phyloP scores from a whole-genome alignment of 2,113 vertebrate genomes.

The Sylvilagus bachmani region DNA sequence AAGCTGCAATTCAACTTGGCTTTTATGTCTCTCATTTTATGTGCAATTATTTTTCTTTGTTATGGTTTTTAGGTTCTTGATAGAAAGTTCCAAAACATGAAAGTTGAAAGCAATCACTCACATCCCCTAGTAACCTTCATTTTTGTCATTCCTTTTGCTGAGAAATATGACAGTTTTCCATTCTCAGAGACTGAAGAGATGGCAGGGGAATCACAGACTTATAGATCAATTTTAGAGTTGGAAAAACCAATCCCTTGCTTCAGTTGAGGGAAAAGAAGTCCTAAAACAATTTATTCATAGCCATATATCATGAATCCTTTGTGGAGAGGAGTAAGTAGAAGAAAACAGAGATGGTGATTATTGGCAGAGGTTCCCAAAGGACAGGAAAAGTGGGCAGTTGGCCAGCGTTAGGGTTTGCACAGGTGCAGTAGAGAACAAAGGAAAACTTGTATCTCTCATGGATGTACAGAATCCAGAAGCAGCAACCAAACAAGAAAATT shows the following conservation, averaged over 20 bases:
- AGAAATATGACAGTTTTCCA: slow-evolving; percentile 47
- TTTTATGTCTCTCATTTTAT: slow-evolving; percentile 62
- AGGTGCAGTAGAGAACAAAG: not conserved
- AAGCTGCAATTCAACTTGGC: slow-evolving; percentile 52
- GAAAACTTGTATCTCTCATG: not conserved
- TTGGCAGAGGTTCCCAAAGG: not conserved
- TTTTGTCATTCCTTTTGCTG: slow-evolving; percentile 50
- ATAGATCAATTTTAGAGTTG: not conserved
- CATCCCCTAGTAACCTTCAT: slow-evolving; percentile 4
- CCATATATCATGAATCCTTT: not conserved
- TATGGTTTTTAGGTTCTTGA: slow-evolving; percentile 57
- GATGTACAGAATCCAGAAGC: not conserved
- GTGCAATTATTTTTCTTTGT: slow-evolving; percentile 43
- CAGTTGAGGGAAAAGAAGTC: not conserved
- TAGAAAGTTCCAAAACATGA: slow-evolving; percentile 34
- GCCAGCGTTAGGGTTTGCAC: not conserved
- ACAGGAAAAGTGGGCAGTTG: not conserved
- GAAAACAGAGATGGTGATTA: not conserved
- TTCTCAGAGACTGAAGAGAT: not conserved
- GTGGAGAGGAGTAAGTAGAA: not conserved
- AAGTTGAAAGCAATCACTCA: slow-evolving; percentile 4
- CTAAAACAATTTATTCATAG: not conserved
- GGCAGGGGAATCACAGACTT: not conserved
- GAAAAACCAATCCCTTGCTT: slow-evolving; percentile 18
- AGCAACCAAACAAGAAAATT: not conserved